Evolutionary conservation across 2,113 vertebrate genomes (phyloP).

Genomic region (Chelonoidis abingdonii): DNA sequence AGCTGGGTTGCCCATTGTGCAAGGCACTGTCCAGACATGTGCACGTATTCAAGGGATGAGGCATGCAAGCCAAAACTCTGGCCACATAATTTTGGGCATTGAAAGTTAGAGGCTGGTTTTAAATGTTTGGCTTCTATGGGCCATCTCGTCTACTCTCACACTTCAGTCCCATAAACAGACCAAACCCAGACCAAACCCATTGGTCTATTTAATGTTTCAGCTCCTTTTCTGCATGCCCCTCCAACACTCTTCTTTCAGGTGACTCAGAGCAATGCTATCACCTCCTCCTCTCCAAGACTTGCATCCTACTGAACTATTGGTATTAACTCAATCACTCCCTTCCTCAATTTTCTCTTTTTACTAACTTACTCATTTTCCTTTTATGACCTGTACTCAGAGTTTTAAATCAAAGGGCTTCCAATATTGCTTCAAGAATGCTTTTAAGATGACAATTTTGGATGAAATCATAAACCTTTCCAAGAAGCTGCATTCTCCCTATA

Average conservation of each 20-base stretch:
- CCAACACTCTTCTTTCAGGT: background rate
- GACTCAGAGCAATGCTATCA: background rate
- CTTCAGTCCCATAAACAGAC: background rate
- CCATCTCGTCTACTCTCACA: background rate
- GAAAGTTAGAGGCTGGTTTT: background rate
- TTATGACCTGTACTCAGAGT: background rate
- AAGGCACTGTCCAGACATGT: background rate
- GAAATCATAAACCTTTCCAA: fast-evolving
- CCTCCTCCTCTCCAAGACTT: background rate
- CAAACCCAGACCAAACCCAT: background rate
- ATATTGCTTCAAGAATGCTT: background rate
- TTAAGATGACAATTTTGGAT: background rate
- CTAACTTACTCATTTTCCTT: background rate
- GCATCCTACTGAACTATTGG: background rate
- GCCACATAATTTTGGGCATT: background rate
- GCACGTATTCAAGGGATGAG: background rate
- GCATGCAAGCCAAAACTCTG: background rate
- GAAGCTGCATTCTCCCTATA: background rate
- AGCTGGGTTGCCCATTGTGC: background rate
- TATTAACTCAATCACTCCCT: background rate
- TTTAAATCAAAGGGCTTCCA: background rate
- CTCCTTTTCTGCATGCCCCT: background rate
- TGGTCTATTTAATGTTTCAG: background rate
- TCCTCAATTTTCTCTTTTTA: background rate
- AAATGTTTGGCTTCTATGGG: background rate